phyloP scores from a whole-genome alignment of 2,888 invertebrate genomes.

The Cremastobaeus sp. region DNA sequence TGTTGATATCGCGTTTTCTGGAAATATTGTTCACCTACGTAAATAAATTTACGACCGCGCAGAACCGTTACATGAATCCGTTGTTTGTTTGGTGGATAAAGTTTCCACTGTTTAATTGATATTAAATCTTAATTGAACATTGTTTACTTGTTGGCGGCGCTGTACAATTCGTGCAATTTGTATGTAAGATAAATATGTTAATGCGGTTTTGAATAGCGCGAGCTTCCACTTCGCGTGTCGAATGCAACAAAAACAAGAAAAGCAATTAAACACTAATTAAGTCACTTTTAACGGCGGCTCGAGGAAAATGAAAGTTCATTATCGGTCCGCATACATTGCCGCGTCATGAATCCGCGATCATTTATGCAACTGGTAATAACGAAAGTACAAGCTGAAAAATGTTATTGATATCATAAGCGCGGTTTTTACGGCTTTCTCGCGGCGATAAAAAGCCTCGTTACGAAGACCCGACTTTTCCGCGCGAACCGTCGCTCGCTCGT shows the following conservation, averaged over 20 bases:
- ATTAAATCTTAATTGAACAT: conserved; percentile 39
- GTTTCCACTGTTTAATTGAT: conserved; percentile 25
- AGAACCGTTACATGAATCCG: conserved; percentile 6
- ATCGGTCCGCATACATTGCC: conserved; percentile 36
- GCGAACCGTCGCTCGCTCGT: conserved; percentile 5
- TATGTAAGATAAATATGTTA: conserved; percentile 47
- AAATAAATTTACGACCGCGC: no score
- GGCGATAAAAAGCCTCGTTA: not conserved
- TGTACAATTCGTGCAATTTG: conserved; percentile 42
- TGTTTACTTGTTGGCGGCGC: conserved; percentile 36
- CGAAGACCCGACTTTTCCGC: conserved; percentile 16
- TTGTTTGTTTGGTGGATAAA: conserved; percentile 11
- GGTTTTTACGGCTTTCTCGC: conserved; percentile 9
- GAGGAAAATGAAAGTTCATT: conserved; percentile 58
- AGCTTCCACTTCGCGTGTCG: conserved; percentile 36
- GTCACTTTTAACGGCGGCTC: conserved; percentile 50
- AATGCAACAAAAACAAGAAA: conserved; percentile 44
- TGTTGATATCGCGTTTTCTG: not conserved
- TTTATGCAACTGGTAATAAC: conserved; percentile 28
- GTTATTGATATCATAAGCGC: conserved; percentile 3
- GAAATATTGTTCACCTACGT: not conserved
- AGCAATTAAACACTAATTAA: conserved; percentile 50
- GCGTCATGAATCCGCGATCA: conserved; percentile 32
- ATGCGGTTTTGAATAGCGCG: conserved; percentile 26
- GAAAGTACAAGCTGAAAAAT: conserved; percentile 40